Percentiles rank a stretch among this genome's conserved stretches.
Conservation (phyloP, 35 echinoderm and acorn worm species). For the Apostichopus californicus region DNA sequence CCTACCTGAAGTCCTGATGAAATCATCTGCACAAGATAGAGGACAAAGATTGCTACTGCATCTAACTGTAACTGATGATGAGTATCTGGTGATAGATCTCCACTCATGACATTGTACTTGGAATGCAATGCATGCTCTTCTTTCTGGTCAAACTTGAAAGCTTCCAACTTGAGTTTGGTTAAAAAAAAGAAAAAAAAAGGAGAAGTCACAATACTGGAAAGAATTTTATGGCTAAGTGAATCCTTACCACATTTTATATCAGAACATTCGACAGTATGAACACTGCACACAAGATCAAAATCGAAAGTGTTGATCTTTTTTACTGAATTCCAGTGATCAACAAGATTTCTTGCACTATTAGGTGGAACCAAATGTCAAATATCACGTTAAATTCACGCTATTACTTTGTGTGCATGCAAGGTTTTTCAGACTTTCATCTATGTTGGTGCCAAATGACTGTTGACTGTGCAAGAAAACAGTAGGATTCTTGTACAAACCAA, state of each 20-base stretch:
- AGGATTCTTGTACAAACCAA: not conserved
- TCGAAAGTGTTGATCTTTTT: too few relatives aligned
- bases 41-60: conserved; percentile 77
- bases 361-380: too few relatives aligned
- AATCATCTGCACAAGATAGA: conserved; percentile 95
- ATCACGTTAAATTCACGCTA: too few relatives aligned
- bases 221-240: too few relatives aligned
- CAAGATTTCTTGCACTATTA: too few relatives aligned
- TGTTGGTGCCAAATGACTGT: not conserved
- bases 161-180: conserved; percentile 70
- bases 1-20: conserved; percentile 83
- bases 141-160: conserved; percentile 80
- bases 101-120: conserved; percentile 68
- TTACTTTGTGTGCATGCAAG: too few relatives aligned
- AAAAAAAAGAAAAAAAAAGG: not conserved
- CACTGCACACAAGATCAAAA: too few relatives aligned
- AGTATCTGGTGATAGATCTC: conserved; percentile 51
- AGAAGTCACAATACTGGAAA: not conserved
- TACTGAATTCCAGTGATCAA: too few relatives aligned
- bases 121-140: conserved; percentile 87
- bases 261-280: too few relatives aligned
- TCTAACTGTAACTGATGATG: conserved; percentile 88
- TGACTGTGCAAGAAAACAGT: not conserved
- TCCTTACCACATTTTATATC: too few relatives aligned
- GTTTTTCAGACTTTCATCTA: not conserved